phyloP scores from a whole-genome alignment of 2,797 vertebrate genomes.

The Neomorphus geoffroyi region DNA sequence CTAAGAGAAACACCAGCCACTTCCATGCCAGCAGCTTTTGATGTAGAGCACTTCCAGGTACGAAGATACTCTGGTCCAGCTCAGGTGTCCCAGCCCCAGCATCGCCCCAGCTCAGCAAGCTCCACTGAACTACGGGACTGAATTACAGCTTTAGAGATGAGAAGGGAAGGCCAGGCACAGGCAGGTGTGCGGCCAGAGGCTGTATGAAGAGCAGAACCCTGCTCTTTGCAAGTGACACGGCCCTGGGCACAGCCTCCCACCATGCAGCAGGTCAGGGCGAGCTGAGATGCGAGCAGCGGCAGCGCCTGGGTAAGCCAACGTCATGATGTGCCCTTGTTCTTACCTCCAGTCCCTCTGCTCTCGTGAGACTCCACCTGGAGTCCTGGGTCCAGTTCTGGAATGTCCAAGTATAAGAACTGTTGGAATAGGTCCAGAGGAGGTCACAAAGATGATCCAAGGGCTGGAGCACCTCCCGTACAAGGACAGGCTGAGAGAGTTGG shows the following conservation, averaged over 20 bases:
- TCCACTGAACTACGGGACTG: background rate
- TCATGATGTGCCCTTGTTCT: background rate
- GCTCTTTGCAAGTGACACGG: background rate
- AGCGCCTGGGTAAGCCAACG: fast-evolving
- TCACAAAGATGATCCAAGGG: too few species aligned
- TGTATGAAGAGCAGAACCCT: background rate
- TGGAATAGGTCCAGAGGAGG: too few species aligned
- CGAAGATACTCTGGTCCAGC: background rate
- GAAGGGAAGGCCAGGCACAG: background rate
- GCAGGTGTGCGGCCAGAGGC: background rate
- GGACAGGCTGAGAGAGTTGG: too few species aligned
- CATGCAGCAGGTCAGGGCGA: background rate
- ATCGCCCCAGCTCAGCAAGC: background rate
- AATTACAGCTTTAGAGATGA: background rate
- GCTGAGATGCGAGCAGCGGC: background rate
- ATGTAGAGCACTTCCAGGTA: background rate
- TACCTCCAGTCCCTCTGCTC: background rate
- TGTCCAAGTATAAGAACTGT: too few species aligned
- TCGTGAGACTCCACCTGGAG: too few species aligned
- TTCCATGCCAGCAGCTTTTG: background rate
- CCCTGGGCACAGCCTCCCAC: background rate
- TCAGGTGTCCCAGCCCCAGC: background rate
- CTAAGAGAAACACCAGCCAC: background rate
- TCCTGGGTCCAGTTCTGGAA: too few species aligned
- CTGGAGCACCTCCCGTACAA: too few species aligned